Evolutionary conservation across 2,113 vertebrate genomes (phyloP).

Genomic region (Montifringilla adamsi): DNA sequence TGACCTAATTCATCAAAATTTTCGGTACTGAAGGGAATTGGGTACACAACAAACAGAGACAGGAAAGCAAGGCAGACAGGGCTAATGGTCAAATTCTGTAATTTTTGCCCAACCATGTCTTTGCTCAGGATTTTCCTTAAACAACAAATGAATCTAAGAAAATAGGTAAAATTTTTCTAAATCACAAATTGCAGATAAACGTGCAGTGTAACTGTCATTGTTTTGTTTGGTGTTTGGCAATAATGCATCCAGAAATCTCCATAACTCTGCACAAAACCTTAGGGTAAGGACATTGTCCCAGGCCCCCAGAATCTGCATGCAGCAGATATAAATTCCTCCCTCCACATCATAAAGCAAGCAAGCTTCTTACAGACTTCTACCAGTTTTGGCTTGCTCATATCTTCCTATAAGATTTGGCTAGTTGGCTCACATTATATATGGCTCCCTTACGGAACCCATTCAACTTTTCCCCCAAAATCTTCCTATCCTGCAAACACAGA

Average conservation of each 20-base stretch:
- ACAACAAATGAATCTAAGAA: background rate
- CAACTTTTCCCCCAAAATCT: background rate
- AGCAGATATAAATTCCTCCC: background rate
- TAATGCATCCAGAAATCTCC: background rate
- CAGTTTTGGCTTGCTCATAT: background rate
- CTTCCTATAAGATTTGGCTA: background rate
- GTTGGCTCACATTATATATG: background rate
- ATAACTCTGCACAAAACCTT: background rate
- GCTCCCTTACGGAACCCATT: background rate
- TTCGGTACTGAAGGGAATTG: background rate
- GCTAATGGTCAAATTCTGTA: background rate
- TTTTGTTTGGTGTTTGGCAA: background rate
- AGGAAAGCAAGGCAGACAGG: background rate
- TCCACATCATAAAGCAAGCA: background rate
- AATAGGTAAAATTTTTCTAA: background rate
- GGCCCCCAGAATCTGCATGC: background rate
- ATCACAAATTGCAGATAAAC: background rate
- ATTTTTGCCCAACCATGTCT: background rate
- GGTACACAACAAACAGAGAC: background rate
- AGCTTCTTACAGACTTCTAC: background rate
- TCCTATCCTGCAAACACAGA: background rate
- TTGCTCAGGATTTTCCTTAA: background rate
- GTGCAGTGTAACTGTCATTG: background rate
- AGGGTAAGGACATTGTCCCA: background rate
- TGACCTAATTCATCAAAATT: conserved; percentile 31